Evolutionary conservation across 2,113 vertebrate species (phyloP), one percentile per base, ranked within the genome.

Genomic region (Formicarius rufipectus): DNA sequence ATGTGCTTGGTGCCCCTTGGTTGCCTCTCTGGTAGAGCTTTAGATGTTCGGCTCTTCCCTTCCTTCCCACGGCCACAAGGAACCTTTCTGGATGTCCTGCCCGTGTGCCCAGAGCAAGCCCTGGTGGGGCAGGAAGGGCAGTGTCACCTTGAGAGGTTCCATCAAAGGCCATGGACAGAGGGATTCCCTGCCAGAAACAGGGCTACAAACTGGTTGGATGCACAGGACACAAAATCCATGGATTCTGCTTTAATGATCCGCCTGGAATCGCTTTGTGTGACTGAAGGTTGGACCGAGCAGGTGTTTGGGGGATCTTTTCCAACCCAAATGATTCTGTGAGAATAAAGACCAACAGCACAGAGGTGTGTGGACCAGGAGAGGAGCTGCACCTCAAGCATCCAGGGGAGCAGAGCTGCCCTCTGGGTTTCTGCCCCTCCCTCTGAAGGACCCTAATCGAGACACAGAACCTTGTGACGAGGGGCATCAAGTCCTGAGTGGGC

Each of bases 231-330:
- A 7, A 87, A 83, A 6, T 28, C 63, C 1, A 0, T 4, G 37
- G 58, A 39, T 55, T 84, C 79, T 62, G 3, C 28, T 77, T 58
- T 77, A 86, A 58, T 90, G 33, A 77, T 50, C 53, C 9, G 4
- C 84, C 96, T 30, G 45, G 71, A 86, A 75, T 53, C 49, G n/a
- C 67, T 96, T 81, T 69, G 42, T 68, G 83, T 84, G 62, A 19
- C 83, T 90, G 92, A 94, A 82, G 8, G 9, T 3, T 53, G 56
- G 37, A 16, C 31, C 10, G 15, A 14, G 47, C 39, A 42, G 72
- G 9, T 7, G 1, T 68, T 86, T 79, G 86, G 79, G 55, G 16
- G 45, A 10, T 19, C 45, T 47, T 47, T 47, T 47, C 45, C 45
- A 47, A 47, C 45, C 45, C 20, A 20, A 47, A 21, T 21, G 20